phyloP scores from a whole-genome alignment of 2,113 vertebrate genomes.

The Thymallus thymallus region DNA sequence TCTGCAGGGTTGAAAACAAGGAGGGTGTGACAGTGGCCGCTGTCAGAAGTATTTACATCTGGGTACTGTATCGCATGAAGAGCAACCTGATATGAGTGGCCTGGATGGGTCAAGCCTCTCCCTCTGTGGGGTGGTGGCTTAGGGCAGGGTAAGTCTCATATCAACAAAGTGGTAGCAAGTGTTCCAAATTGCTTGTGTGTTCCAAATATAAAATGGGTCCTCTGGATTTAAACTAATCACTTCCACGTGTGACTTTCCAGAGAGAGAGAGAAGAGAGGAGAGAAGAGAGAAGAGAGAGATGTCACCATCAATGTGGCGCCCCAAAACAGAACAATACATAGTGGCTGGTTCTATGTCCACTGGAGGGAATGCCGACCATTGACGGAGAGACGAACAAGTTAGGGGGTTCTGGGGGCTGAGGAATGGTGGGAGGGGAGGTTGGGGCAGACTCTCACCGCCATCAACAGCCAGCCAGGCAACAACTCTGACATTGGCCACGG shows the following conservation, averaged over 20 bases:
- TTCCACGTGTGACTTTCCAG: conserved; percentile 4
- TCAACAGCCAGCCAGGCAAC: background rate
- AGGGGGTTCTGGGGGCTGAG: background rate
- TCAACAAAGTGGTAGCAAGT: background rate
- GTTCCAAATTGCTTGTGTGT: conserved; percentile 5
- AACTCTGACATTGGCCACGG: conserved; percentile 26
- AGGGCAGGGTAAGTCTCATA: background rate
- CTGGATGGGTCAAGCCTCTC: background rate
- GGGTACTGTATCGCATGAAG: background rate
- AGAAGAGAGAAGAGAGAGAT: conserved; percentile 18
- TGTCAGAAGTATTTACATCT: background rate
- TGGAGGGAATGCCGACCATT: background rate
- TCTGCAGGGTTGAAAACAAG: background rate
- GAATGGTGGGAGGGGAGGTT: background rate
- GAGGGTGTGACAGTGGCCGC: background rate
- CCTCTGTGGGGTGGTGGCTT: background rate
- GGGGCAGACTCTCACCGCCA: background rate
- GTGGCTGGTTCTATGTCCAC: background rate
- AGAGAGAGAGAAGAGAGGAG: conserved; percentile 35
- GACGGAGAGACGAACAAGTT: background rate
- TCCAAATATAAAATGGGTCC: conserved; percentile 17
- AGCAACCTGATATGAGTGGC: background rate
- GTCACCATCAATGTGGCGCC: background rate
- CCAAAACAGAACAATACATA: background rate
- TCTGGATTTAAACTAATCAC: conserved; percentile 10